Base-by-base conservation (phyloP, 2,797 vertebrate genomes). In the Cichlasoma orientale region DNA sequence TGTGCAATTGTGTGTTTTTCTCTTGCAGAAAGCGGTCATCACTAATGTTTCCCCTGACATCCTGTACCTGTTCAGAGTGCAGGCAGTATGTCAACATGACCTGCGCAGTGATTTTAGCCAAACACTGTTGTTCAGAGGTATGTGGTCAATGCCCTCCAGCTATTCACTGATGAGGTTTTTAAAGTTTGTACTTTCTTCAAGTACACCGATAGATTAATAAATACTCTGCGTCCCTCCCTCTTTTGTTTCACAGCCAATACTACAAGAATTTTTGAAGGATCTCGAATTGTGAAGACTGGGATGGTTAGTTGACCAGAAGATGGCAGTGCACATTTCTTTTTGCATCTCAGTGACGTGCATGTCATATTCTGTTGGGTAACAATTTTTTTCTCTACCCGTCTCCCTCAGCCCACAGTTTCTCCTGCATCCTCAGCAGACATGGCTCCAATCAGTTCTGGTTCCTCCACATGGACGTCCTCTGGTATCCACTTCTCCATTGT, bases 21-120 rank as follows among this genome's bases (percentile, higher is more conserved):
- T 89, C 72, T 92, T 93, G 83, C 96, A 99, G 98, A 98, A 96
- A 94, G 98, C 97, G 79, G 96, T 98, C 93, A 98, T 99, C 93
- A 97, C 96, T 85, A 97, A 97, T 50, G 97, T 99, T 87, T 99
- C 97, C 85, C 96, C 98, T 70, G 98, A 99, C 79, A 93, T 97
- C 92, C 96, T 99, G 83, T 99, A 99, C 96, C 96, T 99, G 92
- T 99, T 99, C 95, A 95, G 98, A 89, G 98, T 99, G 84, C 98
- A 99, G 95, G 98, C 98, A 1, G 97, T 99, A 55, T 99, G 98
- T 94, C 97, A 96, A 87, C 97, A 96, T 56, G 98, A 99, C 93
- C 95, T 97, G 93, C 97, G 98, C 92, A 99, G 98, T 83, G 98
- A 99, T 94, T 99, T 99, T 94, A 99, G 98, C 95, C 98, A 99